Evolutionary conservation across 2,113 vertebrate species (phyloP), one percentile per base, ranked within the genome.

Genomic region (Nannospalax galili): DNA sequence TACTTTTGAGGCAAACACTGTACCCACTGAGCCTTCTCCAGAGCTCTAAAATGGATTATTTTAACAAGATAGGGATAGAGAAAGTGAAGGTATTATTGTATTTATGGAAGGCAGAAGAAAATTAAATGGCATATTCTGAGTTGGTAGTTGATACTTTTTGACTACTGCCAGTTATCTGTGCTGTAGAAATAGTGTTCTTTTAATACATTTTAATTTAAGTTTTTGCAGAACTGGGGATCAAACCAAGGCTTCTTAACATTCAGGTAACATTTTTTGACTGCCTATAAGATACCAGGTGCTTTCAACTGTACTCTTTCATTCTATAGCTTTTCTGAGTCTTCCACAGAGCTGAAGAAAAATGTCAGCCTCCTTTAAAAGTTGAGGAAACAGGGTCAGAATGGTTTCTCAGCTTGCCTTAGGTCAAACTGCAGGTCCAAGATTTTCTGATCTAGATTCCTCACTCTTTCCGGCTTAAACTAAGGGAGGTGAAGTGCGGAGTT

Each of bases 301-400:
- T 86, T 79, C 65, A 75, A 88, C 62, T 32, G 3, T 45, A 67
- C 75, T 84, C 67, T 84, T 95, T 96, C 12, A 81, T 40, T 84
- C 52, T 45, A 65, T n/a, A 75, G 30, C 19, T 26, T 30, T 70
- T 91, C 60, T 70, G 26, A 90, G 26, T 88, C 37, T 11, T 69
- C 26, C 42, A 20, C 24, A 82, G 26, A 86, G 75, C 2, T 20
- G 3, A n/a, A 77, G 62, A 48, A 79, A 94, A 92, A 74, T 37
- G 16, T 42, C 30, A 80, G 56, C 12, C 32, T 45, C 26, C 67
- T 37, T 93, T 52, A 35, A 90, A 95, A 95, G 32, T 35, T 72
- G 75, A 94, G 40, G 58, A 82, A 88, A 91, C 58, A 94, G 56
- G 35, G 8, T 65, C 52, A 65, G 87, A 28, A 35, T 88, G 69